These are phyloP conservation scores for Ruditapes philippinarum DNA, from an alignment of 1,140 invertebrate genomes.

Conservation along the genomic window DNA sequence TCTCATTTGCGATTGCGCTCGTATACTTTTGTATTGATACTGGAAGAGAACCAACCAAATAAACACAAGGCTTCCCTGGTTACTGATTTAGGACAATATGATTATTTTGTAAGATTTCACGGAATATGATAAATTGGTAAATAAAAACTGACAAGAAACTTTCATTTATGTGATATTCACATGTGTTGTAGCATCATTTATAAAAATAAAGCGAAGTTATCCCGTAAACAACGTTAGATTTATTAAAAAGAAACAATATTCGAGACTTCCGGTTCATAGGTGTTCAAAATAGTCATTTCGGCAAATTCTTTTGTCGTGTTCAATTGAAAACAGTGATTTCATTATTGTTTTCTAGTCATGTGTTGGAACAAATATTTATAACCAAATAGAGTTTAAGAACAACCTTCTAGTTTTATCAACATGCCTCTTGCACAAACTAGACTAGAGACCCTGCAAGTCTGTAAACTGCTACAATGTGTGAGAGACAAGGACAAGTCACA, in stretches of 20 bases:
- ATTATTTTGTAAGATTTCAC: not conserved
- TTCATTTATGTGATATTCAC: too few relatives aligned
- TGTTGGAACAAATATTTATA: not conserved
- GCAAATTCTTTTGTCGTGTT: too few relatives aligned
- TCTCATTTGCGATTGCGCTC: not conserved
- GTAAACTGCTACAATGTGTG: constrained; percentile 86
- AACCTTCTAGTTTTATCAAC: too few relatives aligned
- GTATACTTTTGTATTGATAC: not conserved
- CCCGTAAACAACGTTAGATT: too few relatives aligned
- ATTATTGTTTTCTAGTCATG: not conserved
- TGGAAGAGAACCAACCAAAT: constrained; percentile 12
- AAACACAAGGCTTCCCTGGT: constrained; percentile 50
- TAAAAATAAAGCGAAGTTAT: too few relatives aligned
- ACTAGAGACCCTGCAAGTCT: constrained; percentile 85
- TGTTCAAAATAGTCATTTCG: too few relatives aligned
- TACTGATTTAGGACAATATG: constrained; percentile 25
- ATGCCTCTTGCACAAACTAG: constrained; percentile 84
- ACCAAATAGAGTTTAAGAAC: not conserved
- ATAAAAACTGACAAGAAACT: too few relatives aligned
- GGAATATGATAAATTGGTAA: too few relatives aligned
- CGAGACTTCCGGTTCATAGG: not conserved
- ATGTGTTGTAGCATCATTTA: too few relatives aligned
- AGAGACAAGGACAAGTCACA: constrained; percentile 83
- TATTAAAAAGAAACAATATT: not conserved
- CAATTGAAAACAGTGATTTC: not conserved